These are phyloP conservation scores for Bombus turneri DNA, from an alignment of 1,140 invertebrate species.

Conservation along the genomic window DNA sequence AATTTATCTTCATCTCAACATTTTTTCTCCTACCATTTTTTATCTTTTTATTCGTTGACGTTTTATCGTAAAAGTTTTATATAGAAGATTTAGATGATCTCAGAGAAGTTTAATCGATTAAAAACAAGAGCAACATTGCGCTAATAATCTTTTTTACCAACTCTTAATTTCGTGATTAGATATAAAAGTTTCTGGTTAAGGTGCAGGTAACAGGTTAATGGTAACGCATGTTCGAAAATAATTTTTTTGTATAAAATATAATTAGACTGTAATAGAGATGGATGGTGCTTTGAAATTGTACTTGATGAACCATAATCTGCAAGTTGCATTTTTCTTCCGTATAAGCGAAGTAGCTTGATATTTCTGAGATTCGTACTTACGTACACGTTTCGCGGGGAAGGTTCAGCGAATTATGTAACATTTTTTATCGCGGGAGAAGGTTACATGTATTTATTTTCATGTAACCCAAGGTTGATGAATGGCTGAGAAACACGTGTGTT, in stretches of 20 bases:
- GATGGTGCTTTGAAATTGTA: background rate
- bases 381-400: background rate
- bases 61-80: no score
- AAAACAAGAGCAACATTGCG: no score
- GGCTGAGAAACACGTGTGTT: background rate
- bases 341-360: background rate
- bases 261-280: background rate
- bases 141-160: background rate
- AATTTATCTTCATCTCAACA: background rate
- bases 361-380: background rate
- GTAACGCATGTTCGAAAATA: background rate
- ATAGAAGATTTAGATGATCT: no score
- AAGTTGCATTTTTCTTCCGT: background rate
- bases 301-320: background rate
- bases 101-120: no score
- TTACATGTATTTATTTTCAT: background rate
- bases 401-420: background rate
- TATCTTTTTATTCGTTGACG: background rate
- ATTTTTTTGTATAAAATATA: background rate
- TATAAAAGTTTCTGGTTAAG: background rate
- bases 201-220: background rate
- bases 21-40: background rate
- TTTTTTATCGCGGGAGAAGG: background rate
- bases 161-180: background rate
- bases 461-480: background rate